These are phyloP conservation scores for Hemicentrotus pulcherrimus DNA, from an alignment of 35 echinoderm and acorn worm genomes.

Conservation along the genomic window DNA sequence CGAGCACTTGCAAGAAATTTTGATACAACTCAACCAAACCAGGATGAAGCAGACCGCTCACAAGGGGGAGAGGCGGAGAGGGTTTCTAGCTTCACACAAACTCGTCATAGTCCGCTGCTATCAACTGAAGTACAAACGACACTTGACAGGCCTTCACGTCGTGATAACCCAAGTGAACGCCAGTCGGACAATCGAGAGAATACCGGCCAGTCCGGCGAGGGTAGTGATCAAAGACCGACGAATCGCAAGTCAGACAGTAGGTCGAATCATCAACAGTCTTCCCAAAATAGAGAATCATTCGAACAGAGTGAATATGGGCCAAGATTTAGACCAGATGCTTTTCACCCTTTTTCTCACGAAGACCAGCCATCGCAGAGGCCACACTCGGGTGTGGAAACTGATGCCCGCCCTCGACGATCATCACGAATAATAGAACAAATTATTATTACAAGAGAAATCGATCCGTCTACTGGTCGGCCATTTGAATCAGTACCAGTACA, in stretches of 20 bases:
- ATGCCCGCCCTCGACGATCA: not conserved
- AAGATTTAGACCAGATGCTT: not conserved
- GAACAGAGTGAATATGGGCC: not conserved
- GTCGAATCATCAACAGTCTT: not conserved
- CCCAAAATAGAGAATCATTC: not conserved
- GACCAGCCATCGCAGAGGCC: not conserved
- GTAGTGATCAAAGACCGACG: not conserved
- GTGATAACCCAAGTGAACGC: not conserved
- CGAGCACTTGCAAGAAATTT: not conserved
- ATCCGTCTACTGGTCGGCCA: not conserved
- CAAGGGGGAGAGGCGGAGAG: not conserved
- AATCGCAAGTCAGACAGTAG: not conserved
- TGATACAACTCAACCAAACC: constrained; percentile 25
- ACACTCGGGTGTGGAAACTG: not conserved
- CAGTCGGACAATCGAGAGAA: not conserved
- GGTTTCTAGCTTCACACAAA: not conserved
- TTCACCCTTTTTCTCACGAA: not conserved
- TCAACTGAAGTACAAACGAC: constrained; percentile 22
- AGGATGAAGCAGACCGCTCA: not conserved
- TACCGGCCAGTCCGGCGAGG: not conserved
- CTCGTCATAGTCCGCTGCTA: not conserved
- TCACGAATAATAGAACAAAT: constrained; percentile 21
- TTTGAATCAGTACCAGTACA: not conserved
- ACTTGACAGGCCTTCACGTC: not conserved
- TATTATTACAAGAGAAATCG: constrained; percentile 34